phyloP scores from a whole-genome alignment of 2,113 vertebrate species.

The Ornithorhynchus anatinus region DNA sequence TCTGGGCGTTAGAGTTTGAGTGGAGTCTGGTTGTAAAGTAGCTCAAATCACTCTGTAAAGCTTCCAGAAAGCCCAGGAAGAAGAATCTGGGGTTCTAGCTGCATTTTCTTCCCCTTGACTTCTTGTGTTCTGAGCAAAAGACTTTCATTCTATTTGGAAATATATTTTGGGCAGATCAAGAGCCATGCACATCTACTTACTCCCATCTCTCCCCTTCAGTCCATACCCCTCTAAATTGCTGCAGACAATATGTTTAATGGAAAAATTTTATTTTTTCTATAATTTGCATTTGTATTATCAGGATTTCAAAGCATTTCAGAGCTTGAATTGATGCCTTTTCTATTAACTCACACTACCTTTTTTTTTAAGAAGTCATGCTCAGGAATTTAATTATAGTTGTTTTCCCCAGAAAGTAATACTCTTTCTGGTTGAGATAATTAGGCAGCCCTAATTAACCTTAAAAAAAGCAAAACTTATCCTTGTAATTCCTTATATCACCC shows the following conservation, averaged over 20 bases:
- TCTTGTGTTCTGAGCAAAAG: background rate
- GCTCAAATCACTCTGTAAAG: too few relatives aligned
- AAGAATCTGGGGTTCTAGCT: background rate
- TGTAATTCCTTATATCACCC: slow-evolving; percentile 49
- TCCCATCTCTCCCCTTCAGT: background rate
- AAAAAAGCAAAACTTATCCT: slow-evolving; percentile 48
- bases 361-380: slow-evolving; percentile 40
- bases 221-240: background rate
- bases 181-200: background rate
- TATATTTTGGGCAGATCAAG: background rate
- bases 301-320: slow-evolving; percentile 25
- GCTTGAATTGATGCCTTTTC: slow-evolving; percentile 5
- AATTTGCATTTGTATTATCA: background rate
- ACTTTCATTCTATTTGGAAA: background rate
- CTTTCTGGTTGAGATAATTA: slow-evolving; percentile 61
- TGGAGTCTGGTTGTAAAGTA: too few relatives aligned
- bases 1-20: too few relatives aligned
- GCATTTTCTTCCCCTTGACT: background rate
- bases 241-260: background rate
- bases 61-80: background rate
- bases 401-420: slow-evolving; percentile 47
- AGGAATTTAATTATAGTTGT: slow-evolving; percentile 65
- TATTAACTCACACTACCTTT: slow-evolving; percentile 43
- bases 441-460: slow-evolving; percentile 64
- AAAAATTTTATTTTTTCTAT: background rate